phyloP scores from a whole-genome alignment of 2,797 vertebrate genomes.

The Dermochelys coriacea region DNA sequence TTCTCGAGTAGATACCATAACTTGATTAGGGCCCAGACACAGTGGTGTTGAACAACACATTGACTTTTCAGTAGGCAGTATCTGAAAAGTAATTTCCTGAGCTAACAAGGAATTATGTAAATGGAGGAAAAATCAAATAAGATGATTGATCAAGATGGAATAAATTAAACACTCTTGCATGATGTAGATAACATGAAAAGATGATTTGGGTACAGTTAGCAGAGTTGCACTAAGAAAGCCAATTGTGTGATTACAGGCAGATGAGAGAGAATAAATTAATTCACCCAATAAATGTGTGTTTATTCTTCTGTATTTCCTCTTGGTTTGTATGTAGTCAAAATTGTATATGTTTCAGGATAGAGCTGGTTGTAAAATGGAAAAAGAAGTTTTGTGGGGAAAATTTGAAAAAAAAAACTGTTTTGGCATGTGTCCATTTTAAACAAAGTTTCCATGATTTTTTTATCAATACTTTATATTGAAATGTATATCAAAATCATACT shows the following conservation, averaged over 20 bases:
- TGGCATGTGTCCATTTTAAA: neutral
- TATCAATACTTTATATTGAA: neutral
- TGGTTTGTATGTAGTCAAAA: neutral
- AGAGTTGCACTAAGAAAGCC: conserved; percentile 29
- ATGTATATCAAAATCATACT: neutral
- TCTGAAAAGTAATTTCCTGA: conserved; percentile 21
- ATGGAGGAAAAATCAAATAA: conserved; percentile 51
- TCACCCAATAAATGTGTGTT: neutral
- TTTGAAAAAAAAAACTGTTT: neutral
- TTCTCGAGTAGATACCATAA: neutral
- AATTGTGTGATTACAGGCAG: neutral
- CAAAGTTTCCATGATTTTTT: neutral
- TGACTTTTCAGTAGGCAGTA: conserved; percentile 2
- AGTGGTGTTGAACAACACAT: rapidly evolving
- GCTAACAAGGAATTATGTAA: conserved; percentile 32
- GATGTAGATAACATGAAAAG: neutral
- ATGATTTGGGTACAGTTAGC: neutral
- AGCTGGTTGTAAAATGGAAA: neutral
- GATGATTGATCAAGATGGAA: neutral
- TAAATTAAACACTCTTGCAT: neutral
- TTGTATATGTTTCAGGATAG: neutral
- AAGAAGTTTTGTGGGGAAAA: neutral
- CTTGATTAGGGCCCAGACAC: rapidly evolving
- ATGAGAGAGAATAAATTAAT: neutral
- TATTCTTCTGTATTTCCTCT: neutral